Evolutionary conservation across 2,113 vertebrate species (phyloP), one percentile per base, ranked within the genome.

Genomic region (Rhinoptilus africanus): DNA sequence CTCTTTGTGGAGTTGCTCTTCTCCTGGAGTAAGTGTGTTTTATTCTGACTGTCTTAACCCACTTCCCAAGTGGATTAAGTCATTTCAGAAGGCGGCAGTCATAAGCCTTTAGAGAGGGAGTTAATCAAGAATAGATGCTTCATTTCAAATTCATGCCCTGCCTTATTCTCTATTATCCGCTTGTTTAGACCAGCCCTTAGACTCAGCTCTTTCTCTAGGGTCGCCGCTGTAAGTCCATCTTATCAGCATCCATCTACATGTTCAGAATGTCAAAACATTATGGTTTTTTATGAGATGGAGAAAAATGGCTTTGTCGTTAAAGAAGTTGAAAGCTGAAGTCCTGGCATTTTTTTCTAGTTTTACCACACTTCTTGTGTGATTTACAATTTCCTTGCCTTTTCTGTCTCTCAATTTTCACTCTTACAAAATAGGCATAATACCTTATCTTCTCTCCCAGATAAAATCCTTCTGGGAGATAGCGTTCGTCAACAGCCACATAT

Each of bases 61-160:
- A 24, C 56, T 88, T 92, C 71, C 62, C 68, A 66, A 67, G 47
- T 71, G 79, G 41, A 62, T 94, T 82, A 75, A 85, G 67, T 88
- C 1, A 85, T 95, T 94, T 93, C 37, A 57, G 62, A 85, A 91
- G 83, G 12, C 3, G 14, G 27, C 56, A 85, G 27, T 85, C 78
- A 47, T 60, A 85, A 94, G 39, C 67, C 80, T 87, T 91, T 91
- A 84, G 67, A 59, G 48, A 91, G 80, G 26, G 32, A 94, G n/a
- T 72, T 91, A 69, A 78, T 85, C 73, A 79, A 93, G 62, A 82
- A 79, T 72, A 93, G 53, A 64, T 76, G 85, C 54, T 86, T 76
- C 30, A 59, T 94, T 89, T 96, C 48, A 68, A 72, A 86, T 80
- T 89, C 39, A 56, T 80, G 53, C 17, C 51, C 30, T 89, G 28